A percentile compares a stretch with the other conserved stretches of the same genome.
Conservation (phyloP, 2,888 invertebrate genomes). For the Bibio marci region DNA sequence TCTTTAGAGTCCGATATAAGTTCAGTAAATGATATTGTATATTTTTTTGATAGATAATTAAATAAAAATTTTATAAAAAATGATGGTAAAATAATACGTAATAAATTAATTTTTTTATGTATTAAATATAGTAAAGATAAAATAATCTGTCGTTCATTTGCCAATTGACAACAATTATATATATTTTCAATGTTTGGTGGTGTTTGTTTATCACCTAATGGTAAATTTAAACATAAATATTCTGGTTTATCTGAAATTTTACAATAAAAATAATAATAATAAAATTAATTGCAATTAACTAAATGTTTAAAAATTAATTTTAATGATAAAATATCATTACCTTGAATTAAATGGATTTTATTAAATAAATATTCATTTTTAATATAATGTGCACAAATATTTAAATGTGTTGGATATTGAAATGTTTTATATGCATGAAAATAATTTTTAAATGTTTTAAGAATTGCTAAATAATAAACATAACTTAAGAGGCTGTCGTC, state of each 20-base stretch:
- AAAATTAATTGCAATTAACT: not conserved
- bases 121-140: conserved; percentile 25
- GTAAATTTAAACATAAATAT: conserved; percentile 24
- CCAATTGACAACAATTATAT: conserved; percentile 22
- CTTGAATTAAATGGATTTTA: conserved; percentile 16
- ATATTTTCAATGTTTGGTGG: conserved; percentile 14
- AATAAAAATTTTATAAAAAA: conserved; percentile 25
- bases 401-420: conserved; percentile 18
- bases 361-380: conserved; percentile 25
- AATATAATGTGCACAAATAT: conserved; percentile 24
- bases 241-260: conserved; percentile 23
- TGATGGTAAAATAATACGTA: conserved; percentile 23
- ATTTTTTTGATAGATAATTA: conserved; percentile 26
- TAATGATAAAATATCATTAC: not conserved
- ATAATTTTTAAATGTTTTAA: conserved; percentile 22
- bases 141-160: conserved; percentile 22
- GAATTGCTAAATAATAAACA: conserved; percentile 21
- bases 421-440: conserved; percentile 14
- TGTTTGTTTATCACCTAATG: conserved; percentile 17
- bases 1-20: conserved; percentile 20
- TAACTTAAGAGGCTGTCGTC: conserved; percentile 23
- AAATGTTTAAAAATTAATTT: not conserved
- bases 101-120: conserved; percentile 23
- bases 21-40: conserved; percentile 26
- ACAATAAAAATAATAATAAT: no score